A percentile compares a stretch with the other conserved stretches of the same genome.
Evolutionary conservation across 1,140 invertebrate species (phyloP).

Genomic region (Aleiodes sp.): DNA sequence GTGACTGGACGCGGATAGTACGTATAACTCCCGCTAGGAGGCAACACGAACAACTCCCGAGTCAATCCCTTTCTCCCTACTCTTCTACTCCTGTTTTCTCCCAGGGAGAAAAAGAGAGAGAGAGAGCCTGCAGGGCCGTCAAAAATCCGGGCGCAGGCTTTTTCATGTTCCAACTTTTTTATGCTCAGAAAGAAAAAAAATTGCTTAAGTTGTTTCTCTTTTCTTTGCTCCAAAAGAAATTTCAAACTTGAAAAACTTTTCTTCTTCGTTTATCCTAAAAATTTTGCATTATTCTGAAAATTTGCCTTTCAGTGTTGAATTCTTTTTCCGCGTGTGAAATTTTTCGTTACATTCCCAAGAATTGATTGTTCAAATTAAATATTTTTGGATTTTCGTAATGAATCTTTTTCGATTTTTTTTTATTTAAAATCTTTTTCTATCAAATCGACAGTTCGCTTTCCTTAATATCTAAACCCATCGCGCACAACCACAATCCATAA

Average conservation of each 20-base stretch:
- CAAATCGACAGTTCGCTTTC: too few relatives aligned
- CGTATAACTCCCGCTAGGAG: constrained; percentile 48
- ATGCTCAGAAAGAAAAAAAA: neutral
- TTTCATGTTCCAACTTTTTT: neutral
- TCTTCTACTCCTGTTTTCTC: neutral
- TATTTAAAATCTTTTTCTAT: too few relatives aligned
- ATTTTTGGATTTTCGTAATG: too few relatives aligned
- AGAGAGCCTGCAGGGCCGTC: neutral
- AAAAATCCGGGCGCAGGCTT: neutral
- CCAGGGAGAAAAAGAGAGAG: neutral
- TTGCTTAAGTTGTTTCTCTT: too few relatives aligned
- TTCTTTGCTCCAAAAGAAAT: too few relatives aligned
- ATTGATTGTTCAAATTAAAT: too few relatives aligned
- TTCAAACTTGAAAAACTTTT: too few relatives aligned
- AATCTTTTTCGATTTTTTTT: too few relatives aligned
- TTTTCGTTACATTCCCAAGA: neutral
- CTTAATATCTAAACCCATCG: too few relatives aligned
- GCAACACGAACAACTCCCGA: constrained; percentile 42
- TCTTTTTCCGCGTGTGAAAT: neutral
- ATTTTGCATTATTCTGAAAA: neutral
- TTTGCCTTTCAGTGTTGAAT: neutral
- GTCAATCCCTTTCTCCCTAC: constrained; percentile 30
- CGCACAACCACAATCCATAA: neutral
- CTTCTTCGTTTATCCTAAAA: too few relatives aligned
- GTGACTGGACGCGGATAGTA: constrained; percentile 51